These are phyloP conservation scores for Melanotaenia parkinsoni DNA, from an alignment of 2,797 vertebrate species.

Conservation along the genomic window DNA sequence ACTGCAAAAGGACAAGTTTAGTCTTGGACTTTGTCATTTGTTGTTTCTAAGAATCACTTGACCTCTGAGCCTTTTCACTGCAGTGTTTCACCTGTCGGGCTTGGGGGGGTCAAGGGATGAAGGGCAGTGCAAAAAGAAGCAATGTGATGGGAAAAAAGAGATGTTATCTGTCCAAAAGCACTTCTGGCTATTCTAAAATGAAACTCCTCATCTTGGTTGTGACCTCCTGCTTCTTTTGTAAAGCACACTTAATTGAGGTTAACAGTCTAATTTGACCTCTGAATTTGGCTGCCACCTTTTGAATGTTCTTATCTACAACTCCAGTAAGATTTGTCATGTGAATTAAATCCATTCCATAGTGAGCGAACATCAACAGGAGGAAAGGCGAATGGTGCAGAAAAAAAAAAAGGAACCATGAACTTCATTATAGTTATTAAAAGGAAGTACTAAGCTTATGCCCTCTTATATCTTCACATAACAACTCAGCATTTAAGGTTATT, in stretches of 20 bases:
- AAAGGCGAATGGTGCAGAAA: constrained; percentile 27
- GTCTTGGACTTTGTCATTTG: constrained; percentile 3
- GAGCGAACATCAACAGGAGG: constrained; percentile 32
- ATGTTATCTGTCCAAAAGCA: constrained; percentile 54
- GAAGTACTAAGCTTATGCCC: constrained; percentile 12
- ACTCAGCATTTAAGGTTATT: constrained; percentile 25
- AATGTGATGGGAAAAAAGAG: not conserved
- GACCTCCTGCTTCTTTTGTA: constrained; percentile 57
- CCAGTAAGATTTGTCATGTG: constrained; percentile 50
- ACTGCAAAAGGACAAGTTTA: not conserved
- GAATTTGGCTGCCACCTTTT: constrained; percentile 32
- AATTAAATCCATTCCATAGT: constrained; percentile 36
- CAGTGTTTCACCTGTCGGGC: constrained; percentile 11
- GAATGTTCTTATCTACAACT: constrained; percentile 63
- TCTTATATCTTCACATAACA: constrained; percentile 5
- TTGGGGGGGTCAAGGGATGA: constrained; percentile 3
- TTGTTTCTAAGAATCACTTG: constrained; percentile 9
- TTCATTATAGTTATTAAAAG: constrained; percentile 9
- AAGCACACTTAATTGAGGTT: constrained; percentile 74
- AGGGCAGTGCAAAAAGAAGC: not conserved
- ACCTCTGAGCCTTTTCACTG: constrained; percentile 22
- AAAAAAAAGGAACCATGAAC: constrained; percentile 29
- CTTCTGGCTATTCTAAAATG: constrained; percentile 54
- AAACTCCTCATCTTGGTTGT: constrained; percentile 52
- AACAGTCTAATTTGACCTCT: constrained; percentile 68